Conservation (phyloP, 2,797 vertebrate genomes). For the Clarias pachynema region DNA sequence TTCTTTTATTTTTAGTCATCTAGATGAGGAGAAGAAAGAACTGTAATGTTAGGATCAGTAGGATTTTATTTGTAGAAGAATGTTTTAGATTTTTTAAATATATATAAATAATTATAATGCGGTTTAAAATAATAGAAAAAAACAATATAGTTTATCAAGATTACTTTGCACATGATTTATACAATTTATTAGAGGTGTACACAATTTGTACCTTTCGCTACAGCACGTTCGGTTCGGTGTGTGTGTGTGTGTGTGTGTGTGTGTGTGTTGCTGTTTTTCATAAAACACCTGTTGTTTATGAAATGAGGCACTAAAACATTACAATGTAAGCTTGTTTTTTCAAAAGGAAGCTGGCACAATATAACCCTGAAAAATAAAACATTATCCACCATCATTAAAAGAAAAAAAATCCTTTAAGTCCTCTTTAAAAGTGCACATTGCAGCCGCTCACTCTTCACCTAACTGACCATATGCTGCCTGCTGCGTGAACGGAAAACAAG, state of each 20-base stretch:
- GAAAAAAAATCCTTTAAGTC: not conserved
- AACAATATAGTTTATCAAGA: not conserved
- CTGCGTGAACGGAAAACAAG: slow-evolving; percentile 43
- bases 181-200: not conserved
- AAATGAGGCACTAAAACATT: not conserved
- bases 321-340: not conserved
- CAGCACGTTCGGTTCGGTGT: too few species aligned
- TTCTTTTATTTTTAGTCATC: slow-evolving; percentile 25
- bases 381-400: not conserved
- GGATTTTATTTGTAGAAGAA: not conserved
- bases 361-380: not conserved
- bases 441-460: slow-evolving; percentile 29
- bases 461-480: slow-evolving; percentile 16
- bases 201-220: too few species aligned
- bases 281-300: not conserved
- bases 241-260: too few species aligned
- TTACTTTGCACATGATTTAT: not conserved
- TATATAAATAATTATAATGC: not conserved
- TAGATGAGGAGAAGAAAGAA: not conserved
- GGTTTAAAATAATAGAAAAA: too few species aligned
- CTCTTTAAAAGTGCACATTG: not conserved
- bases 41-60: not conserved
- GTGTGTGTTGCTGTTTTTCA: too few species aligned
- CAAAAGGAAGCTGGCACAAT: not conserved
- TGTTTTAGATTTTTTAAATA: too few species aligned